phyloP scores from a whole-genome alignment of 2,797 vertebrate genomes.

The Merluccius polli region DNA sequence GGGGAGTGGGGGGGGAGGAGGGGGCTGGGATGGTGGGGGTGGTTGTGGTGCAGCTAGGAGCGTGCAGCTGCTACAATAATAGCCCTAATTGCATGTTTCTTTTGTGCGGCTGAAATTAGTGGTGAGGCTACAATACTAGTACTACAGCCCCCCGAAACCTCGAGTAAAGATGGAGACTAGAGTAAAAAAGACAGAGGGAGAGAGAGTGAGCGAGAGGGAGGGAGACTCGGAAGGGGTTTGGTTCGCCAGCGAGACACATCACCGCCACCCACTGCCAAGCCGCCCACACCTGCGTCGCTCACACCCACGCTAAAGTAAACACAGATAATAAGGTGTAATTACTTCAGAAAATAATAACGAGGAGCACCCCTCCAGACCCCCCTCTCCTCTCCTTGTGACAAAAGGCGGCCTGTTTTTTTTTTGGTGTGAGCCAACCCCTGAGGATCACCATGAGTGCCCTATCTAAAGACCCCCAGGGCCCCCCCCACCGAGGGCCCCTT shows the following conservation, averaged over 20 bases:
- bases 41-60: slow-evolving; percentile 76
- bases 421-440: slow-evolving; percentile 74
- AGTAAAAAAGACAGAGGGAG: slow-evolving; percentile 32
- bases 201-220: slow-evolving; percentile 30
- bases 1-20: slow-evolving; percentile 30
- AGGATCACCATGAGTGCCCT: slow-evolving; percentile 69
- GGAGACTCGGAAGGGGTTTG: slow-evolving; percentile 80
- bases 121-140: slow-evolving; percentile 82
- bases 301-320: slow-evolving; percentile 91
- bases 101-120: slow-evolving; percentile 90
- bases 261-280: slow-evolving; percentile 77
- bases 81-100: slow-evolving; percentile 95
- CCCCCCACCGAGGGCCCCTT: slow-evolving; percentile 56
- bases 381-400: slow-evolving; percentile 81
- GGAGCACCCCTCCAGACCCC: slow-evolving; percentile 65
- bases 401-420: slow-evolving; percentile 86
- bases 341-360: slow-evolving; percentile 92
- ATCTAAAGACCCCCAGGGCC: slow-evolving; percentile 68
- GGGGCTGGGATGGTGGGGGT: slow-evolving; percentile 75
- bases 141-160: slow-evolving; percentile 81
- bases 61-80: slow-evolving; percentile 96
- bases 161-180: slow-evolving; percentile 64
- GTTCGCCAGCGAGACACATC: slow-evolving; percentile 73
- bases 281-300: slow-evolving; percentile 91
- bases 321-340: slow-evolving; percentile 98